Conservation (phyloP, 2,797 vertebrate species). For the Steatocranus sp. region DNA sequence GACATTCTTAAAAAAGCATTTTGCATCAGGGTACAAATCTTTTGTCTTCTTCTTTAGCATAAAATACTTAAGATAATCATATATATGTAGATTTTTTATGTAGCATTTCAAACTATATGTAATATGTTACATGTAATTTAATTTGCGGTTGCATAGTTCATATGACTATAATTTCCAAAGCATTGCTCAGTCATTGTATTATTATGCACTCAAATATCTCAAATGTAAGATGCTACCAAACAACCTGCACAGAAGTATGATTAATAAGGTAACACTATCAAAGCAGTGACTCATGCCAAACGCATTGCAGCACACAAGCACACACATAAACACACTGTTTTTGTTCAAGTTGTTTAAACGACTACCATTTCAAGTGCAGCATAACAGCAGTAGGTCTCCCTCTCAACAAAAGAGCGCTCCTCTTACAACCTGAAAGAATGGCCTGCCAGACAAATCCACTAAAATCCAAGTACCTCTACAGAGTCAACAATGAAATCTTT, state of each 20-base stretch:
- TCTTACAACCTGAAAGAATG: conserved; percentile 6
- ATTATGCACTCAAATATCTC: not conserved
- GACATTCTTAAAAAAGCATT: not conserved
- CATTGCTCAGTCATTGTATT: not conserved
- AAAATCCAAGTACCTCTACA: not conserved
- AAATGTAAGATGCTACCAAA: not conserved
- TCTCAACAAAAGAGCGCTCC: not conserved
- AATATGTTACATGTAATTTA: not conserved
- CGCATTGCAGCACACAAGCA: not conserved
- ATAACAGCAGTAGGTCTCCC: not conserved
- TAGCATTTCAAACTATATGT: not conserved
- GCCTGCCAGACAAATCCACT: conserved; percentile 3
- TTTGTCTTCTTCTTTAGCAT: not conserved
- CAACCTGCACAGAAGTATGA: not conserved
- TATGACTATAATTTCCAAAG: not conserved
- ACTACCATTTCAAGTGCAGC: not conserved
- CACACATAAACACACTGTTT: not conserved
- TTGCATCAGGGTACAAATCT: not conserved
- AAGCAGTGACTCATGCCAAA: not conserved
- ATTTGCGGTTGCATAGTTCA: accelerated
- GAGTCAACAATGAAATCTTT: not conserved
- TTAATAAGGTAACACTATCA: not conserved
- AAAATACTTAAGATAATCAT: not conserved
- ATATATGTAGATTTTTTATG: not conserved
- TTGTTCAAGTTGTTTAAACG: not conserved